These are phyloP conservation scores for Blomia tropicalis DNA, from an alignment of 2,888 invertebrate genomes.

Conservation along the genomic window DNA sequence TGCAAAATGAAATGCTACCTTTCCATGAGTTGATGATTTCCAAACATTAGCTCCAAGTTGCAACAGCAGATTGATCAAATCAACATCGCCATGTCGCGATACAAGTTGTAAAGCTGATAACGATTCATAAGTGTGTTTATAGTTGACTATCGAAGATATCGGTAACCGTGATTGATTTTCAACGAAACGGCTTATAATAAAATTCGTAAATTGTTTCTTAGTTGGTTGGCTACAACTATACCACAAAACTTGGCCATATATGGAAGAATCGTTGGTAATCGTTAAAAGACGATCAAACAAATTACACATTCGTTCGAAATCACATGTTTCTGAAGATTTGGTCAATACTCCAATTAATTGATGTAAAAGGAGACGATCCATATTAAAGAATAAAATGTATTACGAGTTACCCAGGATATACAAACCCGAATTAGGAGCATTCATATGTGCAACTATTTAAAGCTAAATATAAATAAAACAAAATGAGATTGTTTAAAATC, in stretches of 20 bases:
- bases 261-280: not conserved
- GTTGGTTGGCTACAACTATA: not conserved
- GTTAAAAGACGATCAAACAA: constrained; percentile 7
- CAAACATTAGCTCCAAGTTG: not conserved
- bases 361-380: constrained; percentile 3
- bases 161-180: not conserved
- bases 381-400: no score
- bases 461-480: no score
- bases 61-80: not conserved
- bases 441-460: no score
- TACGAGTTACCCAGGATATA: no score
- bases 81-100: not conserved
- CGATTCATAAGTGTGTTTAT: not conserved
- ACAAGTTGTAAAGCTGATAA: not conserved
- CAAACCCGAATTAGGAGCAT: no score
- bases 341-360: not conserved
- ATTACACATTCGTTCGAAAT: not conserved
- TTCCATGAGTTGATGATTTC: not conserved
- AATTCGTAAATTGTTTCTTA: not conserved
- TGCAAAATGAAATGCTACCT: not conserved
- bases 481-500: no score
- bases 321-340: not conserved
- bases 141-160: not conserved
- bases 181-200: not conserved
- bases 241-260: not conserved